Evolutionary conservation across 2,113 vertebrate genomes (phyloP).

Genomic region (Pavo muticus): DNA sequence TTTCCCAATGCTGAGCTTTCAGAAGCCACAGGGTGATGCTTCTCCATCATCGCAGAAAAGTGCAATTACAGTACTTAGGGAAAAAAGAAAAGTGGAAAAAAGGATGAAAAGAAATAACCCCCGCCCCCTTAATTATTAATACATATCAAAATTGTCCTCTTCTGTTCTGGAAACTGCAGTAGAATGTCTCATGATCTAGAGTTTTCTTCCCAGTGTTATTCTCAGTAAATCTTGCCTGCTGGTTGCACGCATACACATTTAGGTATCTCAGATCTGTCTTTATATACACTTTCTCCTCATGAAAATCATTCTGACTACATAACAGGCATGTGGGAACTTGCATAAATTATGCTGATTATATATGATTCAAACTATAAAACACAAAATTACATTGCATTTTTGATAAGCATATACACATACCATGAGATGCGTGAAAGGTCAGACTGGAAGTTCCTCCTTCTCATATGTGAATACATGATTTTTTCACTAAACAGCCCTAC

Average conservation of each 20-base stretch:
- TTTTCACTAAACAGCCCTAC: neutral
- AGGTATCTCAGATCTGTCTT: constrained; percentile 46
- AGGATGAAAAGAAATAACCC: neutral
- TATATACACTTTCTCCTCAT: neutral
- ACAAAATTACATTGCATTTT: constrained; percentile 50
- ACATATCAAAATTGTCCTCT: neutral
- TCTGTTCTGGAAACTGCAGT: constrained; percentile 13
- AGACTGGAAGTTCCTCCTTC: constrained; percentile 5
- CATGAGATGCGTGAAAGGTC: neutral
- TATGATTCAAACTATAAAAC: constrained; percentile 44
- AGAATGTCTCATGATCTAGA: constrained; percentile 24
- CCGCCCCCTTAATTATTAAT: neutral
- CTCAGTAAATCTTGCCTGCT: constrained; percentile 39
- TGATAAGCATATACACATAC: neutral
- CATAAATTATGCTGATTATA: constrained; percentile 61
- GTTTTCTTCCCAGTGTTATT: neutral
- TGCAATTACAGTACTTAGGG: neutral
- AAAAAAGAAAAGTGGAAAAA: neutral
- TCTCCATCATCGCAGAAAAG: neutral
- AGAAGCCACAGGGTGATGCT: constrained; percentile 1
- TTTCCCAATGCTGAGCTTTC: neutral
- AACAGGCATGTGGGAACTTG: constrained; percentile 47
- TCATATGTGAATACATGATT: neutral
- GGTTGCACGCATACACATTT: constrained; percentile 9
- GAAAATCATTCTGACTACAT: constrained; percentile 48